Base-by-base conservation (phyloP, 2,797 vertebrate species). In the Corythornis leucogaster region DNA sequence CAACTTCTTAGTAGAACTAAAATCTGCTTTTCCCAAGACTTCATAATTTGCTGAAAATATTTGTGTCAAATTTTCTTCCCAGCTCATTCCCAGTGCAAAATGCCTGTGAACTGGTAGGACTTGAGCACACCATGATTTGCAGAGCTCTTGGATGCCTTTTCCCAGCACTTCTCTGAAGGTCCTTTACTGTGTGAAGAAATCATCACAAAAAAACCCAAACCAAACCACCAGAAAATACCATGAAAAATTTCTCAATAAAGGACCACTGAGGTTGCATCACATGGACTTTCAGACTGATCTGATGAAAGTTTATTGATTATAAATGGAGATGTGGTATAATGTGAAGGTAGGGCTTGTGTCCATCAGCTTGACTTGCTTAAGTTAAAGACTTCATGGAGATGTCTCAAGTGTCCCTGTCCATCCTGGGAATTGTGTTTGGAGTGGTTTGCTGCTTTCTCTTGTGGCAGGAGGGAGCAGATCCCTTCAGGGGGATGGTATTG, bases 1-100 rank as follows among this genome's bases (percentile, higher is more conserved):
- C 54, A 73, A 7, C 80, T 94, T 94, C 89, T 95, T 80, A 94
- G 87, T 89, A 89, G 87, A 92, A 83, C 80, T 0, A 0, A 95
- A 94, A 92, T 89, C 87, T 78, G 62, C 73, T 87, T 95, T 95
- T 95, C 85, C 90, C 92, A 94, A 92, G 94, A 85, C 89, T 95
- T 91, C 22, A 48, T 89, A 91, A 95, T 93, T 95, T 79, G 82
- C 66, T 91, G 92, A 87, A 89, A 95, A 89, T 94, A 92, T 95
- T 81, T 95, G 93, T 66, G 80, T 82, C 89, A 89, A 69, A 80
- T 89, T 95, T 89, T 92, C 90, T 94, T 94, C 93, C 94, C 68
- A 74, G 92, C 71, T 90, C 20, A 0, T 85, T 93, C 80, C 75
- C 58, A 51, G 62, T 78, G 48, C 85, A 89, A 58, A 89, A 94